Evolutionary conservation across 2,888 invertebrate species (phyloP), one percentile per base, ranked within the genome.

Genomic region (Tachina lurida): DNA sequence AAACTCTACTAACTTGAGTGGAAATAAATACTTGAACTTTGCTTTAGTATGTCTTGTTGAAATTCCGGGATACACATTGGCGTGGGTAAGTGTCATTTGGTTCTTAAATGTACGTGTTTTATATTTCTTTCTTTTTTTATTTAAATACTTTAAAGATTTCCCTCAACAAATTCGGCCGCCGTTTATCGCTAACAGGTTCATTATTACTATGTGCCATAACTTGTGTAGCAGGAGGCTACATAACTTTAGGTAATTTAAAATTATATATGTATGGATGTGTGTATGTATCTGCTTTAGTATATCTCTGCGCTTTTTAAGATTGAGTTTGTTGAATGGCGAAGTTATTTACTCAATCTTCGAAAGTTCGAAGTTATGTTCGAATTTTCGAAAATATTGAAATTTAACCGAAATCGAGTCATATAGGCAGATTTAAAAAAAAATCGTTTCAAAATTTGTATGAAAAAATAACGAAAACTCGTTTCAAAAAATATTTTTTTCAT

Each of bases 1-100:
- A 39, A 95, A 95, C 90, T 94, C 95, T 0, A 95, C 95, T 0
- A 94, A 94, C 68, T 93, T 96, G 83, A 94, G 94, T 79, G 95
- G 95, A 13, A 94, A 95, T 89, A 95, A 95, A 90, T 95, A 95
- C 90, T 84, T 95, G 2, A 96, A 95, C 91, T 96, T 95, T 89
- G 93, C 95, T 12, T 89, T 95, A 43, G 95, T 95, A 2, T 94
- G 94, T 84, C 90, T 95, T 15, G 92, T 95, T 10, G 95, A 95
- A 91, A 94, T 95, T 87, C 95, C 95, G 9, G 94, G 95, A 3
- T 95, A 95, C 88, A 92, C 93, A 5, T 78, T 94, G 74, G 94
- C 94, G 17, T 93, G 93, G 93, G 92, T 93, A 82, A 70, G 90
- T 45, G 65, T 17, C 12, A 68, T 5, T 52, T 60, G 8, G 13